A percentile compares a stretch with the other conserved stretches of the same genome.
Conservation (phyloP, 92 coral and sea anemone genomes). For the Phenganax marumi region DNA sequence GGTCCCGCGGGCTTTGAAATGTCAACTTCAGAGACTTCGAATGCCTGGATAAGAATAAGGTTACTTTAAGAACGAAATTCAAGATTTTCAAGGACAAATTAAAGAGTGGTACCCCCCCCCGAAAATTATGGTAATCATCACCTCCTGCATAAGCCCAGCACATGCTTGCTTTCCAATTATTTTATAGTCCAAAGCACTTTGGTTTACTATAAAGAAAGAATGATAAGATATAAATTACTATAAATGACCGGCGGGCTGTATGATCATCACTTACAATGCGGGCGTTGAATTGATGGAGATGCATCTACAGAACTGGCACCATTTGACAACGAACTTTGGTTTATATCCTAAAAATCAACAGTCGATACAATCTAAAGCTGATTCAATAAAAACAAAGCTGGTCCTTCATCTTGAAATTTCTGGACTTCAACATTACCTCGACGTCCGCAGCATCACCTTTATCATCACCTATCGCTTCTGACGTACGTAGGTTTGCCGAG, state of each 20-base stretch:
- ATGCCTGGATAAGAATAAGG: constrained; percentile 48
- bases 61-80: not conserved
- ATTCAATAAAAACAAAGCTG: not conserved
- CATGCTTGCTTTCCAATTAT: constrained; percentile 81
- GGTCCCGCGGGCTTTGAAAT: constrained; percentile 59
- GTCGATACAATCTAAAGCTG: too few relatives aligned
- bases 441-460: not conserved
- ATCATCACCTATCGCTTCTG: not conserved
- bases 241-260: not conserved
- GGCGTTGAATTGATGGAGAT: too few relatives aligned
- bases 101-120: not conserved
- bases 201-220: constrained; percentile 49
- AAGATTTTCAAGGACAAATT: not conserved
- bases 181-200: constrained; percentile 64
- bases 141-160: constrained; percentile 80
- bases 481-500: not conserved
- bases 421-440: not conserved
- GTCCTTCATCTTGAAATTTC: not conserved
- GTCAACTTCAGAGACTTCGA: constrained; percentile 88
- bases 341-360: too few relatives aligned
- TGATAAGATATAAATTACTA: not conserved
- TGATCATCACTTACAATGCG: not conserved
- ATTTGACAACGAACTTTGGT: too few relatives aligned
- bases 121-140: not conserved
- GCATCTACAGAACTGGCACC: too few relatives aligned